These are phyloP conservation scores for Coluber constrictor DNA, from an alignment of 2,797 vertebrate genomes.

Conservation along the genomic window DNA sequence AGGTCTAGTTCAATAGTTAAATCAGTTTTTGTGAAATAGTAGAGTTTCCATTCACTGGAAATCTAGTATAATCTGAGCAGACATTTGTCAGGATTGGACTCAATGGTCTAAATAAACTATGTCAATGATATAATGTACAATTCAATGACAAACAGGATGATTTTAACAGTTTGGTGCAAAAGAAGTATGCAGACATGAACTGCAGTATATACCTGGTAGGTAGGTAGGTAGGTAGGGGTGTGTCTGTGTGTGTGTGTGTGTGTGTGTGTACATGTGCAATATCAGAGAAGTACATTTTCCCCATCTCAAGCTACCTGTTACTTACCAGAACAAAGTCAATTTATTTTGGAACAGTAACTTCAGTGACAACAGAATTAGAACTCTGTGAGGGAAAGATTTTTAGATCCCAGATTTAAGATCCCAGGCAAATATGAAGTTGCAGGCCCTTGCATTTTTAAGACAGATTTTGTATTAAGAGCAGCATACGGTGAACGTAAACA, in stretches of 20 bases:
- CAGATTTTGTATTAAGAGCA: constrained; percentile 9
- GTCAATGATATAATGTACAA: not conserved
- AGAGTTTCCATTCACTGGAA: not conserved
- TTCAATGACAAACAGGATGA: not conserved
- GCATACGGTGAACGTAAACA: not conserved
- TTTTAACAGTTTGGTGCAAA: not conserved
- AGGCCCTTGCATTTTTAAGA: not conserved
- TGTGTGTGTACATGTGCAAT: not conserved
- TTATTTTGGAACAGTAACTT: not conserved
- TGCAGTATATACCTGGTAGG: not conserved
- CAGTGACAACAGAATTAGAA: not conserved
- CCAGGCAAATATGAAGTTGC: not conserved
- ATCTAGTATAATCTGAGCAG: not conserved
- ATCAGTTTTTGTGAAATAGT: not conserved
- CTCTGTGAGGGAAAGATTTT: not conserved
- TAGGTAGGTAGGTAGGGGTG: too few species aligned
- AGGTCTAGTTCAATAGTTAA: not conserved
- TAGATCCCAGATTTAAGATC: not conserved
- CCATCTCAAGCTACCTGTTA: not conserved
- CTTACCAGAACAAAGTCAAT: not conserved
- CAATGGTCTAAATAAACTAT: not conserved
- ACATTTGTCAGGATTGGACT: not conserved
- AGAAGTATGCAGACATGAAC: not conserved
- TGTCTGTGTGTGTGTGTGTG: not conserved
- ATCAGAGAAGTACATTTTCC: not conserved